Conservation (phyloP, 2,113 vertebrate genomes). For the Albula goreensis region DNA sequence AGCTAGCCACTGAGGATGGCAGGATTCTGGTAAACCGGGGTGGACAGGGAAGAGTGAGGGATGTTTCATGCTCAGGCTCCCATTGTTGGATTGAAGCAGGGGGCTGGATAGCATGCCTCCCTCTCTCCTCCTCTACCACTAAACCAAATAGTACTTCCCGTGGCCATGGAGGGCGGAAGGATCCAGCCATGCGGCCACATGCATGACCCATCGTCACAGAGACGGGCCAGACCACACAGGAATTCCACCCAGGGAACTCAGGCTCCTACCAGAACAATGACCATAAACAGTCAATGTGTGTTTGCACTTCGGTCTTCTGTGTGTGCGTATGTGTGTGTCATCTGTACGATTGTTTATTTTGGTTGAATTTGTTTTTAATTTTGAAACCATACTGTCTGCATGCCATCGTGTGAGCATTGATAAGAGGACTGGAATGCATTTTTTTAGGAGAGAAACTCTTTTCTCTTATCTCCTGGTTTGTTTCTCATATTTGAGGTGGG, state of each 20-base stretch:
- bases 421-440: not conserved
- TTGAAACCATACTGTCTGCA: conserved; percentile 5
- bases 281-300: conserved; percentile 38
- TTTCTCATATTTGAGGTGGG: not conserved
- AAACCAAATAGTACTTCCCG: not conserved
- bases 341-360: not conserved
- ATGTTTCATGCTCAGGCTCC: no score
- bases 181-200: not conserved
- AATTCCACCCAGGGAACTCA: conserved; percentile 43
- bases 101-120: no score
- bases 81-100: no score
- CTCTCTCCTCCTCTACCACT: no score
- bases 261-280: conserved; percentile 29
- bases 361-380: conserved; percentile 15
- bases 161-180: not conserved
- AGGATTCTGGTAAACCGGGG: no score
- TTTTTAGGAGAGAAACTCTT: not conserved
- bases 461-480: not conserved
- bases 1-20: no score
- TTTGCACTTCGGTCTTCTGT: conserved; percentile 33
- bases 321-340: not conserved
- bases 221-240: conserved; percentile 50
- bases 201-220: not conserved
- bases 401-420: not conserved
- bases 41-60: no score